These are phyloP conservation scores for Prionace glauca DNA, from an alignment of 2,797 vertebrate species.

Conservation along the genomic window DNA sequence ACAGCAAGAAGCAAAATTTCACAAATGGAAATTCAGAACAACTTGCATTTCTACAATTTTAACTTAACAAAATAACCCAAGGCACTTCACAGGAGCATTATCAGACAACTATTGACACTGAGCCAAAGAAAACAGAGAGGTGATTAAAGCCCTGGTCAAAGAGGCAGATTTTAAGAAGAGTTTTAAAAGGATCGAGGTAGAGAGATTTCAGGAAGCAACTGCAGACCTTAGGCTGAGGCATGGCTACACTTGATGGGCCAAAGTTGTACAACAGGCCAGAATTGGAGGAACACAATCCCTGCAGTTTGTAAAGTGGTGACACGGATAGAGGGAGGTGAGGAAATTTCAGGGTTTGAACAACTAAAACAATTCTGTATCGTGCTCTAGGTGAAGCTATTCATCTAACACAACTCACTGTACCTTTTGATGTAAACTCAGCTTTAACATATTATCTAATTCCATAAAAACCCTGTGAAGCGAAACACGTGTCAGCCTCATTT, in stretches of 20 bases:
- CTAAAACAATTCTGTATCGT: conserved; percentile 41
- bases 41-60: not conserved
- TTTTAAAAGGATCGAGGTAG: not conserved
- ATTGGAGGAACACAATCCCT: not conserved
- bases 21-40: not conserved
- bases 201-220: not conserved
- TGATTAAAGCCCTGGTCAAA: not conserved
- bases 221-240: conserved; percentile 35
- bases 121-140: not conserved
- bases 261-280: not conserved
- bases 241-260: not conserved
- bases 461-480: not conserved
- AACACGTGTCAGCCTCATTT: not conserved
- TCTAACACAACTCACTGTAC: not conserved
- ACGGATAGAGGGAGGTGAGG: not conserved
- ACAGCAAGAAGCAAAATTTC: not conserved
- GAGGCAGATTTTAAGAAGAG: not conserved
- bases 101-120: not conserved
- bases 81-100: not conserved
- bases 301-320: not conserved
- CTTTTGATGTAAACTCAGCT: not conserved
- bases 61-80: not conserved
- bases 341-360: not conserved
- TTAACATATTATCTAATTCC: not conserved
- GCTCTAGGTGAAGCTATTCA: conserved; percentile 5